Evolutionary conservation across 2,888 invertebrate species (phyloP), one percentile per base, ranked within the genome.

Genomic region (Pardosa pseudoannulata): DNA sequence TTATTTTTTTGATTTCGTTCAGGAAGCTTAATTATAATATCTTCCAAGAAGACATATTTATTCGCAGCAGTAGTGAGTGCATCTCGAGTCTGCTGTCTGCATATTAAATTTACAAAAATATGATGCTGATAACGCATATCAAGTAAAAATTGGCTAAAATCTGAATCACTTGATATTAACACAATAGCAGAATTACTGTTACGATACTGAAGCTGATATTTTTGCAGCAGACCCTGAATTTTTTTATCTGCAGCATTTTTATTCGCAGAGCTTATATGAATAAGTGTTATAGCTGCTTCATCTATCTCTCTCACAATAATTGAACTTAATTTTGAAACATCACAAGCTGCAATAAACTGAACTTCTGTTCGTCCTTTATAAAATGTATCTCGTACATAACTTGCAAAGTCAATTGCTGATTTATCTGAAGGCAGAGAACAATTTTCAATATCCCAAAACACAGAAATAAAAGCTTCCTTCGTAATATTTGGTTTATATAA

Each of bases 381-480:
- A 75, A 88, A 78, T 39, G 27, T 67, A 56, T 80, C 50, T 90
- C 97, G 93, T 89, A 97, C 95, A 75, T 94, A 90, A 89, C 92
- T 91, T 31, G 96, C 96, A 75, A 96, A 94, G 89, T 94, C 94
- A 90, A 95, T 93, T 7, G 96, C 96, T 82, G 96, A 96, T 91
- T 95, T 95, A 71, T 94, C 94, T 91, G 94, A 94, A 1, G 96
- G 96, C 65, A 97, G 95, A 94, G 95, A 94, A 91, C 96, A 96
- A 91, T 97, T 97, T 93, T 97, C 96, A 90, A 97, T 97, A 91
- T 97, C 97, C 97, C 97, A 97, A 92, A 96, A 97, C 89, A 97
- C 96, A 71, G 96, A 96, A 90, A 97, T 94, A 29, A 46, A 56
- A 2, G 75, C 65, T 64, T 81, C 65, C 13, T 23, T 36, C 36